Conservation (phyloP, 2,797 vertebrate species). For the Vireo griseus region DNA sequence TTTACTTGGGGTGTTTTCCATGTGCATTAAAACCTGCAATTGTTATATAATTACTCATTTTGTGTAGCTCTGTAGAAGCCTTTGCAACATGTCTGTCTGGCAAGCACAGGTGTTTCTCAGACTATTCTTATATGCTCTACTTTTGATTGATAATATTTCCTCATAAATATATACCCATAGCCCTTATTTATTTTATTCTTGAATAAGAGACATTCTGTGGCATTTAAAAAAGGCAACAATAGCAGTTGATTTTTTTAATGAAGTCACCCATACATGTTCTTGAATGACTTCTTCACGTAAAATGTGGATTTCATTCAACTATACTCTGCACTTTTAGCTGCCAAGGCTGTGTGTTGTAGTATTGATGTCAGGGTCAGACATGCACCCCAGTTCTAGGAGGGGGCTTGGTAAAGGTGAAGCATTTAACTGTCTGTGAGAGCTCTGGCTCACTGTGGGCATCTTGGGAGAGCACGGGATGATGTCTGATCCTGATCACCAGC, state of each 20-base stretch:
- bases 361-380: fast-evolving
- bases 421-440: background rate
- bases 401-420: background rate
- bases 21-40: background rate
- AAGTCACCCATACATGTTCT: background rate
- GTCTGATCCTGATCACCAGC: background rate
- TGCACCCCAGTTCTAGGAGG: background rate
- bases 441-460: fast-evolving
- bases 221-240: background rate
- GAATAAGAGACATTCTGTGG: background rate
- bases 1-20: background rate
- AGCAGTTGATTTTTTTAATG: background rate
- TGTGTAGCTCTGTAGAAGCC: background rate
- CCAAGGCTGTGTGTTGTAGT: background rate
- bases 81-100: background rate
- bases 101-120: background rate
- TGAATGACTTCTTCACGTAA: background rate
- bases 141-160: background rate
- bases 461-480: background rate
- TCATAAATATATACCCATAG: background rate
- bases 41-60: background rate
- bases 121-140: background rate
- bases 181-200: background rate
- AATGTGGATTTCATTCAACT: background rate
- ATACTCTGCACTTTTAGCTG: background rate